These are phyloP conservation scores for Mnemiopsis leidyi DNA, from an alignment of 37 sponge, comb jelly and placozoan species.

Conservation along the genomic window DNA sequence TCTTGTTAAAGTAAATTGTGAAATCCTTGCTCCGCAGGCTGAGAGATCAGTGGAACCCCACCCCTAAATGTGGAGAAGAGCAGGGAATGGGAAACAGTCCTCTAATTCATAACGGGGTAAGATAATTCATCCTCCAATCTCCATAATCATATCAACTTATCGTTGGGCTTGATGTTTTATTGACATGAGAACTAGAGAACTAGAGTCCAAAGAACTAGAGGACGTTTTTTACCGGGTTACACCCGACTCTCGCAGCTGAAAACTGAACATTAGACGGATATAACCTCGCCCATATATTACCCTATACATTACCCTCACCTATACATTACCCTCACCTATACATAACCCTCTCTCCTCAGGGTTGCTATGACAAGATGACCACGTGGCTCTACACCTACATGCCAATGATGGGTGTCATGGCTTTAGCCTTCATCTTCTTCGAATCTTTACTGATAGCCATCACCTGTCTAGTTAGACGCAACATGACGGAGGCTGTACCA, in stretches of 20 bases:
- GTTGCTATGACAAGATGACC: slow-evolving; percentile 55
- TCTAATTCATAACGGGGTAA: slow-evolving; percentile 52
- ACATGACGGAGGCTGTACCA: background rate
- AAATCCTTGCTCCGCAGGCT: no score
- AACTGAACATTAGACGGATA: no score
- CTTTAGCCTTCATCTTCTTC: slow-evolving; percentile 13
- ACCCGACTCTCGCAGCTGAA: no score
- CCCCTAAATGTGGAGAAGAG: slow-evolving; percentile 24
- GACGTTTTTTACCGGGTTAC: no score
- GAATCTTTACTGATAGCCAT: background rate
- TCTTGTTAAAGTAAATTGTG: background rate
- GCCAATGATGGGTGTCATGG: slow-evolving; percentile 50
- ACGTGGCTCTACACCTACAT: slow-evolving; percentile 45
- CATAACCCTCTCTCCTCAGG: slow-evolving; percentile 2
- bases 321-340: no score
- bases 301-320: no score
- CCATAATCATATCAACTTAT: no score
- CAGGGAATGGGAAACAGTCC: slow-evolving; percentile 46
- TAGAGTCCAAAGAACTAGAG: no score
- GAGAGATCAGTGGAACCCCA: slow-evolving; percentile 52
- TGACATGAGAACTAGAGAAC: no score
- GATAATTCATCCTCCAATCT: no score
- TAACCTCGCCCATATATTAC: no score
- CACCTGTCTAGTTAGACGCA: background rate
- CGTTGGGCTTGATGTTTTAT: no score